Percentiles rank a stretch among this genome's conserved stretches.
Conservation (phyloP, 2,797 vertebrate species). For the Semaprochilodus insignis region DNA sequence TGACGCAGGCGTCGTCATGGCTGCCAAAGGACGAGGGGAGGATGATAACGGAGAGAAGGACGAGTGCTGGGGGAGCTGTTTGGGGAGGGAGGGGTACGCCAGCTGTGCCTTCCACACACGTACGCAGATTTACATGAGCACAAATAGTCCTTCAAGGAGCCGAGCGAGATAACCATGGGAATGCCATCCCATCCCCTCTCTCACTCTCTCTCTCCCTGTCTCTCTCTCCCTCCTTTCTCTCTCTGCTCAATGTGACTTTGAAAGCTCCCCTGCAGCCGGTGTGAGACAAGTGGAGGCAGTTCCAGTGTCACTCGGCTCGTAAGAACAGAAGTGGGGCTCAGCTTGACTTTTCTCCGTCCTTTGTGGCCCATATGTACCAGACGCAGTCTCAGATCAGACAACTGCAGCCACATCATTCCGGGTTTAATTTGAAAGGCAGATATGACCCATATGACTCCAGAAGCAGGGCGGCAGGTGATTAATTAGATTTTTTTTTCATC, state of each 20-base stretch:
- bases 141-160: conserved; percentile 35
- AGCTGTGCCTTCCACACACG: conserved; percentile 39
- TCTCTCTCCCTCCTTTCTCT: conserved; percentile 20
- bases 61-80: conserved; percentile 44
- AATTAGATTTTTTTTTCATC: background rate
- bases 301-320: conserved; percentile 19
- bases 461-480: conserved; percentile 5
- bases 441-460: conserved; percentile 27
- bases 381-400: conserved; percentile 14
- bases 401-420: conserved; percentile 7
- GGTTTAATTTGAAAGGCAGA: conserved; percentile 26
- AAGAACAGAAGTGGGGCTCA: conserved; percentile 35
- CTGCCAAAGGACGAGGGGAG: conserved; percentile 53
- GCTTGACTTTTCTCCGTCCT: conserved; percentile 25
- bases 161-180: conserved; percentile 45
- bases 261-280: conserved; percentile 29
- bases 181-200: conserved; percentile 27
- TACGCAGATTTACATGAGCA: conserved; percentile 23
- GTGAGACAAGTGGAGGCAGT: conserved; percentile 29
- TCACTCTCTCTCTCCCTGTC: conserved; percentile 31
- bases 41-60: conserved; percentile 44
- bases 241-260: conserved; percentile 41
- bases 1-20: conserved; percentile 51
- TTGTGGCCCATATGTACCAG: conserved; percentile 24
- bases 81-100: conserved; percentile 32